Evolutionary conservation across 2,888 invertebrate genomes (phyloP), one percentile per base, ranked within the genome.

Genomic region (Cybosia mesomella): DNA sequence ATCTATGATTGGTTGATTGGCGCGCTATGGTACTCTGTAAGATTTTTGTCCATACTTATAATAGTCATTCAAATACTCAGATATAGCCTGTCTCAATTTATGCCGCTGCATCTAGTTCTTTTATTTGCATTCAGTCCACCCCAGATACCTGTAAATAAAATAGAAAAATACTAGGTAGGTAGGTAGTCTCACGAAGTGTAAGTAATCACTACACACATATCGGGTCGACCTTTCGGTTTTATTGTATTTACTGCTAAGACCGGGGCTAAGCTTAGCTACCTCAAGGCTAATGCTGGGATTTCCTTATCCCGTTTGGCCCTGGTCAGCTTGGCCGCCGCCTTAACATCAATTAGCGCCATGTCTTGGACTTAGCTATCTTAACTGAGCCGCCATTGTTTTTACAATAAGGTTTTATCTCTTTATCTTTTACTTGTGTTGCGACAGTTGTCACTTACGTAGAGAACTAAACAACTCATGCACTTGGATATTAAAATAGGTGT

Each of bases 291-390:
- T 85, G 84, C 89, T 77, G 83, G 90, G 90, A 89, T 91, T 87
- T 84, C 83, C 88, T 91, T 91, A 91, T 91, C 90, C 85, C 81
- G 75, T 72, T 80, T 77, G 80, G 77, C 77, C 70, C 87, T 84
- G 89, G 90, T 89, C 90, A 89, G 87, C 83, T 84, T 73, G 82
- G 75, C 73, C 71, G 76, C 74, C 78, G 87, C 80, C 87, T 89
- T 87, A 86, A 87, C 87, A 88, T 84, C 91, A 89, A 91, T 92
- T 91, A 91, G 86, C 88, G 87, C 85, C 75, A 76, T 72, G 83
- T 87, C 80, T 85, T 77, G 80, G 79, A 77, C 65, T 74, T 74
- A 70, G 71, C 73, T 72, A 73, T 81, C 76, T 78, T 74, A 73
- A 76, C 76, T 71, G 60, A 71, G 57, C 65, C 70, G 72, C 67